phyloP scores from a whole-genome alignment of 1,140 invertebrate species.

The Lineus longissimus region DNA sequence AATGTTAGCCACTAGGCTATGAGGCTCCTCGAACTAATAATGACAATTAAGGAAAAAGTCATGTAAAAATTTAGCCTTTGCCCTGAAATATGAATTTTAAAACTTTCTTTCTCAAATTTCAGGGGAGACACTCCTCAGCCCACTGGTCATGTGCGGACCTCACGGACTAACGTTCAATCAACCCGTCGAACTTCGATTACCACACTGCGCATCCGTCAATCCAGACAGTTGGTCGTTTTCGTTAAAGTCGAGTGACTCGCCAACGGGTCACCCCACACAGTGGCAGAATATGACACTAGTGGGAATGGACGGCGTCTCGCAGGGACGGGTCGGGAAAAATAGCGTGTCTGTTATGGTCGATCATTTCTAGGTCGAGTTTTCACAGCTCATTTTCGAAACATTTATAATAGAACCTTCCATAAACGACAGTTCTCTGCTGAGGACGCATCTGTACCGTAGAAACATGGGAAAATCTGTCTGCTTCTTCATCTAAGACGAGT shows the following conservation, averaged over 20 bases:
- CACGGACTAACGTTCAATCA: slow-evolving; percentile 81
- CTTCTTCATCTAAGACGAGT: too few species aligned
- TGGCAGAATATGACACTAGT: slow-evolving; percentile 62
- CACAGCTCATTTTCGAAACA: too few species aligned
- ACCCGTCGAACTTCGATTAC: slow-evolving; percentile 75
- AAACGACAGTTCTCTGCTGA: too few species aligned
- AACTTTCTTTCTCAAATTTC: slow-evolving; percentile 17
- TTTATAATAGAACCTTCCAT: too few species aligned
- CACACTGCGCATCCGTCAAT: slow-evolving; percentile 57
- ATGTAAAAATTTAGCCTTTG: too few species aligned
- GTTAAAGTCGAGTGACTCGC: slow-evolving; percentile 73
- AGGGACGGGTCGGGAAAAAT: slow-evolving; percentile 60
- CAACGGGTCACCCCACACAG: slow-evolving; percentile 64
- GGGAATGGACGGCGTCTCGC: slow-evolving; percentile 46
- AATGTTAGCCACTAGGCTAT: too few species aligned
- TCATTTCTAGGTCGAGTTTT: slow-evolving; percentile 76
- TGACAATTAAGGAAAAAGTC: too few species aligned
- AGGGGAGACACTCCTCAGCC: slow-evolving; percentile 90
- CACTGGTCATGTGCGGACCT: slow-evolving; percentile 91
- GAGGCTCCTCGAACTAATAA: too few species aligned
- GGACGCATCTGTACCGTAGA: too few species aligned
- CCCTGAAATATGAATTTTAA: too few species aligned
- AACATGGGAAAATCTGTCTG: too few species aligned
- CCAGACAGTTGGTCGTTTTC: slow-evolving; percentile 59
- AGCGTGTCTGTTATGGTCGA: slow-evolving; percentile 84